Percentiles rank a stretch among this genome's conserved stretches.
Conservation (phyloP, 2,888 invertebrate genomes). For the Liopterus haemorrhoidalis region DNA sequence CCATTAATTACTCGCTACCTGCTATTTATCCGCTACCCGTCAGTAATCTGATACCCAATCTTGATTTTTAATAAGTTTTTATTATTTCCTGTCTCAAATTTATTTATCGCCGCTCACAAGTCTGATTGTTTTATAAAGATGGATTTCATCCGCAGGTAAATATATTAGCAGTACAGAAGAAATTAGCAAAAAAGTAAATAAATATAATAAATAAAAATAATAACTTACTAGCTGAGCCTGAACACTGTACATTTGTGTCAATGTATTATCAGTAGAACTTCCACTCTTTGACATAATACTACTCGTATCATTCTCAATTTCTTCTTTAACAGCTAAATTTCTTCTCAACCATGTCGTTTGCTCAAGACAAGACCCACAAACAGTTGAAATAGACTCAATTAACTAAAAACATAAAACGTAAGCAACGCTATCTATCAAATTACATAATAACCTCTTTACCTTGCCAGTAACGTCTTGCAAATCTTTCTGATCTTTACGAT, state of each 20-base stretch:
- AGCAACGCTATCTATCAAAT: no score
- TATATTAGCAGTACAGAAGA: no score
- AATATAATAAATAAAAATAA: conserved; percentile 2
- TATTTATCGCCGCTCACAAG: no score
- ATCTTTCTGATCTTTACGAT: conserved; percentile 75
- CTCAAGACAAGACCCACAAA: conserved; percentile 85
- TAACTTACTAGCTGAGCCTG: conserved; percentile 63
- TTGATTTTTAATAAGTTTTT: no score
- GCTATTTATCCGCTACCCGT: no score
- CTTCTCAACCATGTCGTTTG: conserved; percentile 83
- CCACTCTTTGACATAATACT: conserved; percentile 39
- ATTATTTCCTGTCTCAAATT: no score
- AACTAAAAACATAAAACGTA: conserved; percentile 47
- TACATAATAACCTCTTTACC: conserved; percentile 39
- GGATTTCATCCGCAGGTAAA: no score
- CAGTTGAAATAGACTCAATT: conserved; percentile 73
- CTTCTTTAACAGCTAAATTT: conserved; percentile 73
- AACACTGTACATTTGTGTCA: conserved; percentile 57
- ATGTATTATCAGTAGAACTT: conserved; percentile 42
- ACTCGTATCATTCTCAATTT: conserved; percentile 48
- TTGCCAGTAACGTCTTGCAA: conserved; percentile 69
- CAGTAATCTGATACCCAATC: no score
- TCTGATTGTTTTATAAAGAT: no score
- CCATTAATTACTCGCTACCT: no score
- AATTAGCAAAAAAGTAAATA: not conserved